A percentile compares a stretch with the other conserved stretches of the same genome.
Evolutionary conservation across 2,113 vertebrate species (phyloP).

Genomic region (Sinocyclocheilus anshuiensis): DNA sequence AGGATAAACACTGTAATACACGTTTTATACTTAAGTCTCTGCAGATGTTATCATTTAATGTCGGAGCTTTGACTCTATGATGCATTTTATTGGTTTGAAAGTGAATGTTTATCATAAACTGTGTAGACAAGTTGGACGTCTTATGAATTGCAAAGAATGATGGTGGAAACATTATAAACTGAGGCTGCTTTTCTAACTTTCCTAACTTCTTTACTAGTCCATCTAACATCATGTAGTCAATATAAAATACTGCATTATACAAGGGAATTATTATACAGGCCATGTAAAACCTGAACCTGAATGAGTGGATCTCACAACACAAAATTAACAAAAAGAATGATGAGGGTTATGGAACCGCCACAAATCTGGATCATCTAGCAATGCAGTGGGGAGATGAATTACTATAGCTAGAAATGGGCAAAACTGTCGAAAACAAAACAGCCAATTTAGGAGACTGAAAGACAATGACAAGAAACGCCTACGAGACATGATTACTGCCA

Average conservation of each 20-base stretch:
- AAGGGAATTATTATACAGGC: background rate
- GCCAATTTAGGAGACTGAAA: background rate
- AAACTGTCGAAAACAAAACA: background rate
- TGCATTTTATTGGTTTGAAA: background rate
- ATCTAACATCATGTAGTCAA: background rate
- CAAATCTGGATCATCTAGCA: background rate
- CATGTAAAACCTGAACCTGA: background rate
- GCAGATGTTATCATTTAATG: background rate
- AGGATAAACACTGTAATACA: background rate
- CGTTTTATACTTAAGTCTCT: background rate
- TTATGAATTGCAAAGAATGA: background rate
- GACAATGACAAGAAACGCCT: constrained; percentile 25
- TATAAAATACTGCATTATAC: background rate
- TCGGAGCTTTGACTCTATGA: background rate
- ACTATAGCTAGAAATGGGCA: background rate
- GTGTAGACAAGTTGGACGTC: background rate
- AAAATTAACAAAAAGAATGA: background rate
- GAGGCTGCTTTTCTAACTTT: too few species aligned
- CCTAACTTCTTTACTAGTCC: background rate
- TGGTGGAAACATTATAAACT: background rate
- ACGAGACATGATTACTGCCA: constrained; percentile 1
- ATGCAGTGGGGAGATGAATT: background rate
- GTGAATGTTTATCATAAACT: background rate
- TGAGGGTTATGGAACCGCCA: background rate
- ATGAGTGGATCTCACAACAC: background rate